A percentile compares a stretch with the other conserved stretches of the same genome.
These are phyloP conservation scores for Rachycentron canadum DNA, from an alignment of 2,797 vertebrate species.

Conservation along the genomic window DNA sequence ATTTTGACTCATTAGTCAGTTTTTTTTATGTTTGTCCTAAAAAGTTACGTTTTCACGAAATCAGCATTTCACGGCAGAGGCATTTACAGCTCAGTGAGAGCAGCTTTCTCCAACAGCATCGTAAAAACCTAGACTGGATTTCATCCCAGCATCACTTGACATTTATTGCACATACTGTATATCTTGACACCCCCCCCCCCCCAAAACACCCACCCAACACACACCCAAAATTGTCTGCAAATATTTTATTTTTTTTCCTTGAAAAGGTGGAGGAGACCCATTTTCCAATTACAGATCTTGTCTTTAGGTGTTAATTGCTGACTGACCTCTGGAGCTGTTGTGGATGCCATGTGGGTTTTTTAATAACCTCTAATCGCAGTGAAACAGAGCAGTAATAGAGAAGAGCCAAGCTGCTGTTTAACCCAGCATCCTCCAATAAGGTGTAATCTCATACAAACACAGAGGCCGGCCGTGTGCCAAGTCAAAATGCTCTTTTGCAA, in stretches of 20 bases:
- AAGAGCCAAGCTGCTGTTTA: conserved; percentile 61
- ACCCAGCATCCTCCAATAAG: conserved; percentile 64
- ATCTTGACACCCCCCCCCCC: conserved; percentile 33
- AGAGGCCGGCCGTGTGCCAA: conserved; percentile 27
- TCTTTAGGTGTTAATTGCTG: conserved; percentile 79
- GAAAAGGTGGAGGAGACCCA: conserved; percentile 57
- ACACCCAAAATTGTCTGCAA: conserved; percentile 44
- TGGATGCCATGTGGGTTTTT: conserved; percentile 59
- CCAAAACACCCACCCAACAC: background rate
- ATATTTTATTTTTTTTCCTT: conserved; percentile 41
- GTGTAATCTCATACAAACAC: conserved; percentile 70
- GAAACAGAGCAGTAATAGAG: conserved; percentile 65
- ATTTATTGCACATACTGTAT: conserved; percentile 58
- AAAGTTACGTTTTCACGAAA: conserved; percentile 34
- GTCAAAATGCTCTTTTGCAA: conserved; percentile 45
- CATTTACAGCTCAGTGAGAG: conserved; percentile 17
- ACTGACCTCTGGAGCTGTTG: conserved; percentile 69
- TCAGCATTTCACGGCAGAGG: conserved; percentile 22
- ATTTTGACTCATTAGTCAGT: conserved; percentile 4
- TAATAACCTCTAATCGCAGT: conserved; percentile 74
- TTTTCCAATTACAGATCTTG: conserved; percentile 80
- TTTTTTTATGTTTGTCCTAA: conserved; percentile 13
- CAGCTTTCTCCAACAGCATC: background rate
- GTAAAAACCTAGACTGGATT: conserved; percentile 36
- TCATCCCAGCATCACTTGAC: conserved; percentile 58